phyloP scores from a whole-genome alignment of 2,888 invertebrate species.

The Lacanobia wlatinum region DNA sequence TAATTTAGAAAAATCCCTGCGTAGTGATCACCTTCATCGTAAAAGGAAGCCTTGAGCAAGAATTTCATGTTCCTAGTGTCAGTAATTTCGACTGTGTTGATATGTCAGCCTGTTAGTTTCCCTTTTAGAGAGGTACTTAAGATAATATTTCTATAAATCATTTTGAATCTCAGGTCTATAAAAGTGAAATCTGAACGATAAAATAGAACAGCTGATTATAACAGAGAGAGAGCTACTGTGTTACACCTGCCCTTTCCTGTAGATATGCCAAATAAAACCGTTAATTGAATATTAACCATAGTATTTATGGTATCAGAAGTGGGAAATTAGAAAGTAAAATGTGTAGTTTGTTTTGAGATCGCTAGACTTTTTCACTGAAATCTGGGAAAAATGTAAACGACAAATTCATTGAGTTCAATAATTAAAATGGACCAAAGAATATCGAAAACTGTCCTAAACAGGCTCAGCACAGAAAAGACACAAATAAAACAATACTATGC shows the following conservation, averaged over 20 bases:
- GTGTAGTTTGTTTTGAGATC: not conserved
- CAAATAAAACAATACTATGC: not conserved
- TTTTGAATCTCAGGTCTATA: conserved; percentile 7
- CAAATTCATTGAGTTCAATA: not conserved
- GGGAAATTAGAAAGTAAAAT: conserved; percentile 4
- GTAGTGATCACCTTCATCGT: no score
- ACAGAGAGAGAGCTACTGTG: conserved; percentile 6
- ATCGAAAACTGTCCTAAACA: not conserved
- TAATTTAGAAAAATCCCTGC: no score
- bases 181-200: conserved; percentile 33
- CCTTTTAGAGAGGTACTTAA: no score
- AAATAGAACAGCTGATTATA: conserved; percentile 8
- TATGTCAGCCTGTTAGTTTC: no score
- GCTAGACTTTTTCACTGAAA: no score
- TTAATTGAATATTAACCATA: conserved; percentile 34
- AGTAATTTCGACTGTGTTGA: no score
- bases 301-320: conserved; percentile 2
- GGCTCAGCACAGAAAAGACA: not conserved
- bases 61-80: no score
- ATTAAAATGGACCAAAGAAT: not conserved
- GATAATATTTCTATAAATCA: not conserved
- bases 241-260: conserved; percentile 33
- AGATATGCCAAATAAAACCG: conserved; percentile 13
- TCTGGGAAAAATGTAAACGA: not conserved
- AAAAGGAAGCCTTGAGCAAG: no score